phyloP scores from a whole-genome alignment of 2,888 invertebrate species.

The Pegoplata infirma region DNA sequence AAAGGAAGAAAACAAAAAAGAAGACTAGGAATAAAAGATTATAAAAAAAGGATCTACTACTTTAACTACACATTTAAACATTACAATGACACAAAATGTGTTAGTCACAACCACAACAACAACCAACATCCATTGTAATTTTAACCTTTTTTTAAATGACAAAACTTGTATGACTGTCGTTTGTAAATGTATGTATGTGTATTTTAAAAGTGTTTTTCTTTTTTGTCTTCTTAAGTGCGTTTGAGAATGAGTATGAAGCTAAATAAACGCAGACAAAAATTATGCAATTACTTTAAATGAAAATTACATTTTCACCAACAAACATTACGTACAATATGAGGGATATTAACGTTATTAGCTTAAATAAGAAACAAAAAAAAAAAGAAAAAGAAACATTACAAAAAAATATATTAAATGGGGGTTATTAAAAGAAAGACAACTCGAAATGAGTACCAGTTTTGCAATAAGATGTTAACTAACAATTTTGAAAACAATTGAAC shows the following conservation, averaged over 20 bases:
- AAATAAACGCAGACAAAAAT: background rate
- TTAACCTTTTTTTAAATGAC: slow-evolving; percentile 13
- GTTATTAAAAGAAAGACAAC: background rate
- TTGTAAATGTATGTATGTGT: background rate
- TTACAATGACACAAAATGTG: slow-evolving; percentile 18
- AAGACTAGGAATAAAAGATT: slow-evolving; percentile 7
- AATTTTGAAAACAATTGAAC: no score
- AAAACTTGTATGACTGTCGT: slow-evolving; percentile 2
- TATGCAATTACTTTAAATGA: slow-evolving; percentile 45
- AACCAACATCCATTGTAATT: slow-evolving; percentile 9
- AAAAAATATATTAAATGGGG: background rate
- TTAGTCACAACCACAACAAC: slow-evolving; percentile 28
- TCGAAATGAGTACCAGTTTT: no score
- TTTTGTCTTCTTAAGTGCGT: no score
- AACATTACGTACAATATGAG: background rate
- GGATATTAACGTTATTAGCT: background rate
- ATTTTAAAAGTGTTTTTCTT: background rate
- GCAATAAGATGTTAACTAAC: no score
- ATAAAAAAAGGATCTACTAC: background rate
- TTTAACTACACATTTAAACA: slow-evolving; percentile 20
- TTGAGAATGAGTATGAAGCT: background rate
- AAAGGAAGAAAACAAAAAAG: slow-evolving; percentile 9
- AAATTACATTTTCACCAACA: slow-evolving; percentile 40
- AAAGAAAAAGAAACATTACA: slow-evolving; percentile 2
- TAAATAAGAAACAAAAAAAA: no score